Base-by-base conservation (phyloP, 2,888 invertebrate genomes). In the Tineola bisselliella region DNA sequence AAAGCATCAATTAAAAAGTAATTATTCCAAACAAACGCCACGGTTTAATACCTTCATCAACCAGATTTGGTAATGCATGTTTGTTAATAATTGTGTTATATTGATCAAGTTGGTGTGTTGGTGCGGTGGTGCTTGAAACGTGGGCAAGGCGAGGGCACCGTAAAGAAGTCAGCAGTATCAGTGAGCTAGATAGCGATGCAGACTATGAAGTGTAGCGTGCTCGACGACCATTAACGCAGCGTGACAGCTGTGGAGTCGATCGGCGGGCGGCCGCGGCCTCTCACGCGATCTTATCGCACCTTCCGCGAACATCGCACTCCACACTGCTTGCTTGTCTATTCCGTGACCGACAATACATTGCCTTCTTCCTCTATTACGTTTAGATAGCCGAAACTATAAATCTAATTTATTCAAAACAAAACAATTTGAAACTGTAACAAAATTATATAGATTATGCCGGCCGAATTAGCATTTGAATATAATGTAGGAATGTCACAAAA, bases 211-310 rank as follows among this genome's bases (percentile, higher is more conserved):
- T 79, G 78, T 86, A 69, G 87, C 87, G 87, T 87, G 87, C 71
- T 71, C 69, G 65, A 74, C 72, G 70, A 72, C 79, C 80, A 86
- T 87, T 87, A 87, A 86, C 84, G 82, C 87, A 84, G 81, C 81
- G 84, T 84, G 82, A 84, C 84, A 84, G 81, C 54, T 48, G 30
- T 25, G 48, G 25, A 56, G 56, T 56, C 56, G 56, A 30, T 30
- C 56, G 62, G 69, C 65, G 74, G 69, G 70, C 69, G 63, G 67
- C 65, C 72, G 74, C 75, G 76, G 76, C 81, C 81, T 79, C 81
- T 79, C 84, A 83, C 83, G 84, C 84, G 86, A 86, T 86, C 74
- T 79, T 84, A 84, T 84, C 87, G 77, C 79, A 74, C 79, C 79
- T 83, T 79, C 84, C 81, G 84, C 80, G 80, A 82, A 84, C 84